A percentile compares a stretch with the other conserved stretches of the same genome.
These are phyloP conservation scores for Leucopsar rothschildi DNA, from an alignment of 2,113 vertebrate genomes.

Conservation along the genomic window DNA sequence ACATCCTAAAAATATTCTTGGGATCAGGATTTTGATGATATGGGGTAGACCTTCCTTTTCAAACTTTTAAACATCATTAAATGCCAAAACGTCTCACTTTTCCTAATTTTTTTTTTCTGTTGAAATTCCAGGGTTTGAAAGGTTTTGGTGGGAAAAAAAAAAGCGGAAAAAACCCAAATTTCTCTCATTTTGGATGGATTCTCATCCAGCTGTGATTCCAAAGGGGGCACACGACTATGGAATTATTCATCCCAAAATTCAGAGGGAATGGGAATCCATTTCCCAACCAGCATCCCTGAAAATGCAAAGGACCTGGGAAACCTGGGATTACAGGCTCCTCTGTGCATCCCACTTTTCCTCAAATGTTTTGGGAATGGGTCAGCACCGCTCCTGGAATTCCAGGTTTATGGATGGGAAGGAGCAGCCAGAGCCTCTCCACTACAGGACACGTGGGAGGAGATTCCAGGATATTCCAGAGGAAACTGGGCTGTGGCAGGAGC, in stretches of 20 bases:
- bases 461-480: neutral
- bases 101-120: neutral
- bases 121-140: rapidly evolving
- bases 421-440: rapidly evolving
- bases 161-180: rapidly evolving
- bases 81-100: neutral
- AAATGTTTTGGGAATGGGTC: neutral
- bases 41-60: neutral
- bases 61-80: neutral
- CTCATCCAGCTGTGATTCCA: neutral
- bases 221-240: rapidly evolving
- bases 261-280: neutral
- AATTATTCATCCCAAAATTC: neutral
- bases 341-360: neutral
- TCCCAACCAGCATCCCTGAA: too few relatives aligned
- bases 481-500: neutral
- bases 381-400: neutral
- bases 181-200: neutral
- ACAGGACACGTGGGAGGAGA: rapidly evolving
- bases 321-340: neutral
- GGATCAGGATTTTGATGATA: neutral
- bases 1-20: neutral
- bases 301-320: neutral
- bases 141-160: neutral
- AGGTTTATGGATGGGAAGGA: neutral